These are phyloP conservation scores for Progne subis DNA, from an alignment of 2,113 vertebrate genomes.

Conservation along the genomic window DNA sequence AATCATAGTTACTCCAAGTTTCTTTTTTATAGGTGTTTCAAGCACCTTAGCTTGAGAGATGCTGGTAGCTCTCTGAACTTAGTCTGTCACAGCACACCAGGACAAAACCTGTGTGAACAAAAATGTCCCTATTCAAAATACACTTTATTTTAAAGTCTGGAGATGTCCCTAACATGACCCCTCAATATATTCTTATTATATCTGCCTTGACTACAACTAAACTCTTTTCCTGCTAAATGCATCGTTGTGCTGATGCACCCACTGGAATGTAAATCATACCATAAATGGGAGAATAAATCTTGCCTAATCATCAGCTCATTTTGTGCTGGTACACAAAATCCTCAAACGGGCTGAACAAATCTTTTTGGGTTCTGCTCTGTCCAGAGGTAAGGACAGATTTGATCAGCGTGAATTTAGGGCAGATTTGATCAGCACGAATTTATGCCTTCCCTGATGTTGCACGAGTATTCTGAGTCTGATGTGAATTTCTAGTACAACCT, in stretches of 20 bases:
- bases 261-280: not conserved
- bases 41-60: not conserved
- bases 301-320: not conserved
- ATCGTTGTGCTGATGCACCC: not conserved
- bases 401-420: not conserved
- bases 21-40: not conserved
- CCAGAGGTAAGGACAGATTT: not conserved
- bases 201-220: not conserved
- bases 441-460: not conserved
- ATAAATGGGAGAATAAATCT: not conserved
- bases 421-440: not conserved
- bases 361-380: not conserved
- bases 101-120: not conserved
- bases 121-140: not conserved
- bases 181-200: not conserved
- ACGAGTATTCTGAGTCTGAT: not conserved
- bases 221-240: not conserved
- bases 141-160: not conserved
- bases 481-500: not conserved
- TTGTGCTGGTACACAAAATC: not conserved
- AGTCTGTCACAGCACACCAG: not conserved
- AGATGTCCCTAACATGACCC: not conserved
- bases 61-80: not conserved
- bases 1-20: not conserved
- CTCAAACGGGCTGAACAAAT: not conserved